phyloP scores from a whole-genome alignment of 2,113 vertebrate species.

The Acinonyx jubatus region DNA sequence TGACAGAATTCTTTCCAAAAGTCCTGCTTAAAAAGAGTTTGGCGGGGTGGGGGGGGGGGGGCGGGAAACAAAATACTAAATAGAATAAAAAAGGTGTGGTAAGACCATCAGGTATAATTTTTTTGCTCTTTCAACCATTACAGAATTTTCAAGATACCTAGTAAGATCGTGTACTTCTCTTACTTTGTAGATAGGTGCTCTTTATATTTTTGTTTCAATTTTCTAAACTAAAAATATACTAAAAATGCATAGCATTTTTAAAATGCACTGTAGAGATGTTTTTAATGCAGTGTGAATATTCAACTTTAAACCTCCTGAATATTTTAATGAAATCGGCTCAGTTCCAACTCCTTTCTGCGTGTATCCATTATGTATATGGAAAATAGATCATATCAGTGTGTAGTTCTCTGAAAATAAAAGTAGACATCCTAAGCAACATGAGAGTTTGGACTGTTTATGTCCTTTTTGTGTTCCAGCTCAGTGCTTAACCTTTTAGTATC shows the following conservation, averaged over 20 bases:
- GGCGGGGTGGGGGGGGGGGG: too few species aligned
- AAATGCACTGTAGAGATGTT: not conserved
- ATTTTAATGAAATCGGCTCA: not conserved
- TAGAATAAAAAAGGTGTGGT: not conserved
- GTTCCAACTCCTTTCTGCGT: not conserved
- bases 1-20: slow-evolving; percentile 40
- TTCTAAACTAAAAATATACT: slow-evolving; percentile 17
- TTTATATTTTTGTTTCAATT: slow-evolving; percentile 35
- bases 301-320: not conserved
- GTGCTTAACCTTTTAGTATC: not conserved
- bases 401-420: slow-evolving; percentile 46
- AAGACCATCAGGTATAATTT: not conserved
- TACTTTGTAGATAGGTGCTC: slow-evolving; percentile 6
- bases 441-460: not conserved
- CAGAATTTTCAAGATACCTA: not conserved
- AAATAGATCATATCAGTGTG: not conserved
- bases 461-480: not conserved
- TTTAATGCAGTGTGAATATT: slow-evolving; percentile 35
- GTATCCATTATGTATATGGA: not conserved
- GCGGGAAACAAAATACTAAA: slow-evolving; percentile 22
- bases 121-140: not conserved
- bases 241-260: not conserved
- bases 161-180: not conserved
- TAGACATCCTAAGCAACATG: not conserved
- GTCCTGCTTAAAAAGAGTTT: not conserved